Evolutionary conservation across 2,797 vertebrate genomes (phyloP).

Genomic region (Mormyrops boulengeri): DNA sequence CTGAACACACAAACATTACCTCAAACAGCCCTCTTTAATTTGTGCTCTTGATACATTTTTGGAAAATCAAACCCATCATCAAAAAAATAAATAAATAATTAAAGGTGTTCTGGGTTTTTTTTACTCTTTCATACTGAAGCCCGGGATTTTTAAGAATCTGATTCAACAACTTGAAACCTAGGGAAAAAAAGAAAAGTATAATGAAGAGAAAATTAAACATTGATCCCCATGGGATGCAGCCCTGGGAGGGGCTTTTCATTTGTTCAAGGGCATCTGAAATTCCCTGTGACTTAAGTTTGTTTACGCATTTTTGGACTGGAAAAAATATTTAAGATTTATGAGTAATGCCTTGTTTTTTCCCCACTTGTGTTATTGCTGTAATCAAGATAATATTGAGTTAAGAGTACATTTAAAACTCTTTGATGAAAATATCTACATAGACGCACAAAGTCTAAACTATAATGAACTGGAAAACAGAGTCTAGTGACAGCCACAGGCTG

Average conservation of each 20-base stretch:
- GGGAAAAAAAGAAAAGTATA: conserved; percentile 16
- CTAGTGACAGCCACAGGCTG: not conserved
- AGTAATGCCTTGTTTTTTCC: not conserved
- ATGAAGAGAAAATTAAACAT: conserved; percentile 12
- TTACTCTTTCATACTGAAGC: conserved; percentile 20
- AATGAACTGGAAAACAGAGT: not conserved
- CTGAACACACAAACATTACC: conserved; percentile 12
- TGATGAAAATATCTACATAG: not conserved
- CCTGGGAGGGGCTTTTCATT: conserved; percentile 35
- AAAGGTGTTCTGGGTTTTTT: conserved; percentile 9
- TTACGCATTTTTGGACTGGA: not conserved
- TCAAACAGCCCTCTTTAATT: conserved; percentile 10
- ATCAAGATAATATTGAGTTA: conserved; percentile 6
- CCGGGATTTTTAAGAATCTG: conserved; percentile 21
- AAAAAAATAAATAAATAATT: not conserved
- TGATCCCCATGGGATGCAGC: not conserved
- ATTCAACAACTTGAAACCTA: conserved; percentile 9
- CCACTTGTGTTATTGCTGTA: not conserved
- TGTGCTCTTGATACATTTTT: not conserved
- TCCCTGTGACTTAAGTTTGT: conserved; percentile 22
- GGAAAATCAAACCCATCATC: not conserved
- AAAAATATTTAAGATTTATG: conserved; percentile 8
- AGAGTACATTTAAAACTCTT: not conserved
- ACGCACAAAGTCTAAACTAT: not conserved
- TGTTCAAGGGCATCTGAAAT: conserved; percentile 35